phyloP scores from a whole-genome alignment of 2,797 vertebrate genomes.

The Botia almorhae region DNA sequence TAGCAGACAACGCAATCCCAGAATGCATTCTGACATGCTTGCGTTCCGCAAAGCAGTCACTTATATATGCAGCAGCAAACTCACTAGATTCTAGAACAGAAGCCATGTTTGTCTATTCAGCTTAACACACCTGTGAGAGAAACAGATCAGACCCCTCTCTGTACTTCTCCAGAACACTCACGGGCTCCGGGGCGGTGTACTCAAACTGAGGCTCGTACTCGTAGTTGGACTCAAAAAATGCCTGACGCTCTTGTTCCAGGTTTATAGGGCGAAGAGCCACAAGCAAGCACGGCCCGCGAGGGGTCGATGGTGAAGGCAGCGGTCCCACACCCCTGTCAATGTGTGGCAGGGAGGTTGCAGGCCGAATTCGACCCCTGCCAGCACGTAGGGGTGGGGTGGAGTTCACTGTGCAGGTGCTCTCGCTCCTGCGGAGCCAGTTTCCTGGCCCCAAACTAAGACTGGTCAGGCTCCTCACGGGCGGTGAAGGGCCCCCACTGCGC shows the following conservation, averaged over 20 bases:
- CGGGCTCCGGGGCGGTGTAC: conserved; percentile 84
- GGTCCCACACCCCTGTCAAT: conserved; percentile 76
- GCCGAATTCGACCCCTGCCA: conserved; percentile 73
- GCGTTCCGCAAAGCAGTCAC: too few species aligned
- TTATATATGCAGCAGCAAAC: neutral
- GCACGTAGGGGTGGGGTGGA: conserved; percentile 61
- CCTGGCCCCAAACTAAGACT: conserved; percentile 72
- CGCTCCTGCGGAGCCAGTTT: conserved; percentile 85
- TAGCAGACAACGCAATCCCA: too few species aligned
- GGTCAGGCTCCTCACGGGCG: conserved; percentile 73
- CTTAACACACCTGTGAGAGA: conserved; percentile 84
- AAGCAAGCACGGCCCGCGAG: conserved; percentile 83
- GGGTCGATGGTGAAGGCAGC: conserved; percentile 46
- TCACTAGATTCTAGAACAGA: neutral
- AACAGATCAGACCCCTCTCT: conserved; percentile 88
- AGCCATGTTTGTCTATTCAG: neutral
- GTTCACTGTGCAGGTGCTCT: conserved; percentile 82
- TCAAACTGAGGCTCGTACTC: conserved; percentile 93
- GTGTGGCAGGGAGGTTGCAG: conserved; percentile 89
- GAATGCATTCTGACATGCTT: too few species aligned
- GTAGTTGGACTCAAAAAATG: conserved; percentile 88
- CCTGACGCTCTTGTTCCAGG: conserved; percentile 84
- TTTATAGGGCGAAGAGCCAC: conserved; percentile 90
- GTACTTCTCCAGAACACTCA: conserved; percentile 89
- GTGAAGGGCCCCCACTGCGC: conserved; percentile 72